Base-by-base conservation (phyloP, 1,140 invertebrate species). In the Zaprionus ornatus region DNA sequence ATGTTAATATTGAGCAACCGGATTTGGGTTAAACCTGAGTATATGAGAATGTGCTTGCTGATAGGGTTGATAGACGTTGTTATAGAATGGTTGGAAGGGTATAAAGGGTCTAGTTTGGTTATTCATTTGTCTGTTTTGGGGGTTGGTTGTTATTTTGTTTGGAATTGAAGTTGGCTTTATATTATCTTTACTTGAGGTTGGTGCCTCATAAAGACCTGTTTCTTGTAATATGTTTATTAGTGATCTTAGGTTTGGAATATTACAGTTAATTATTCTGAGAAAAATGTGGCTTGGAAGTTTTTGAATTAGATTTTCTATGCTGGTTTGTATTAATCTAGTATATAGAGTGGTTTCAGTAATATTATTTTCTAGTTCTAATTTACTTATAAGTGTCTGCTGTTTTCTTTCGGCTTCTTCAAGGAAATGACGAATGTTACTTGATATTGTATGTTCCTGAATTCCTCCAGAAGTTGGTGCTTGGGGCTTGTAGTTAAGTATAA, bases 401-500 rank as follows among this genome's bases (percentile, higher is more conserved):
- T 21, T 57, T 50, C 19, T 68, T n/a, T 68, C 62, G 48, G 65
- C 54, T 29, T 68, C 55, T 59, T 68, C 55, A 10, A 68, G 19
- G 10, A 68, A 68, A 13, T 68, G 65, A 13, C 55, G 40, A 17
- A 68, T 59, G 13, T 68, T 68, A 40, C 62, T n/a, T n/a, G n/a
- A n/a, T n/a, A n/a, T n/a, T 35, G 32, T 35, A 10, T 35, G 42
- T 68, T 68, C n/a, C 66, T 15, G n/a, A 68, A 68, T 9, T 68
- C 55, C 19, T 68, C 56, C 56, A 40, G 12, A 52, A 56, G n/a
- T 52, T 68, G 6, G 66, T 52, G 21, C 27, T 13, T 68, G 67
- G 4, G 67, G 67, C 7, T 69, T 69, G 57, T 69, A 69, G 9
- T 55, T 61, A 19, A 55, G 7, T 12, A 69, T 69, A 4, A 69